Evolutionary conservation across 2,113 vertebrate genomes (phyloP).

Genomic region (Gorilla gorilla): DNA sequence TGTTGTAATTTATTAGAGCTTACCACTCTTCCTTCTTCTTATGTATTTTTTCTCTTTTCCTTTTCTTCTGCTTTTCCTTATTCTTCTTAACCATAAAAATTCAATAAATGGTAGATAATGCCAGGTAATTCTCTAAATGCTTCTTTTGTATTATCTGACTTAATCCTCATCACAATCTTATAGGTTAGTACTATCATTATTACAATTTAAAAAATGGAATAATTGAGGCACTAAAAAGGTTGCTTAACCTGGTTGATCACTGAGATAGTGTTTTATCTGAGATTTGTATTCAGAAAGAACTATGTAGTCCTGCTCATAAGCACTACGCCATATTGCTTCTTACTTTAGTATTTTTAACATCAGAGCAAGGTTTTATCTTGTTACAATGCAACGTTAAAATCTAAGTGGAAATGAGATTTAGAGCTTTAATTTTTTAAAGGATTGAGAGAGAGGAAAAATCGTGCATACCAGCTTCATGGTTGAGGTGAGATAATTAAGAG

Average conservation of each 20-base stretch:
- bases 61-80: neutral
- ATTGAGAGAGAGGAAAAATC: neutral
- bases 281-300: neutral
- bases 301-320: neutral
- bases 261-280: neutral
- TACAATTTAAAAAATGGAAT: neutral
- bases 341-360: slow-evolving; percentile 30
- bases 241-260: neutral
- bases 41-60: neutral
- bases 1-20: neutral
- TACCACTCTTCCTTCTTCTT: neutral
- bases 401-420: neutral
- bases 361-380: neutral
- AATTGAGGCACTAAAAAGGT: neutral
- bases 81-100: neutral
- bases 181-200: neutral
- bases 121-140: neutral
- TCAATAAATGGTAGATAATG: neutral
- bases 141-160: neutral
- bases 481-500: neutral
- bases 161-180: neutral
- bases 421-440: neutral
- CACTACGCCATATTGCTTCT: neutral
- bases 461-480: neutral
- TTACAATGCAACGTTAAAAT: neutral